A percentile compares a stretch with the other conserved stretches of the same genome.
Conservation (phyloP, 1,140 invertebrate genomes). For the Glossosoma conforme region DNA sequence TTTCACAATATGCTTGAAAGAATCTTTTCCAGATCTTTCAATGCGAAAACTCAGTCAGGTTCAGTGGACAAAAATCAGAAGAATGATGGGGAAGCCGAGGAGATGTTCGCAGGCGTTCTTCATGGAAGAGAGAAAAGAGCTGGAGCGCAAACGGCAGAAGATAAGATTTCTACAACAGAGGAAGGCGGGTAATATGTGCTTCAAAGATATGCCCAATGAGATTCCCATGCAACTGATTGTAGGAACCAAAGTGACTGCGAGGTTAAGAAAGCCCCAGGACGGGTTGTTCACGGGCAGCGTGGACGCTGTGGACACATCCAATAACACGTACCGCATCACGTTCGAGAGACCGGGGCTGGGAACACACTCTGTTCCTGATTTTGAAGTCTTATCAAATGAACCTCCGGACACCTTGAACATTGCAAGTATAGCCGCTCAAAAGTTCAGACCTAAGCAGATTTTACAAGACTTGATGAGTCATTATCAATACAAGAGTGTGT, state of each 20-base stretch:
- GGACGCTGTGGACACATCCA: slow-evolving; percentile 95
- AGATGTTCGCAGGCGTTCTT: slow-evolving; percentile 94
- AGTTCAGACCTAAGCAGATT: slow-evolving; percentile 66
- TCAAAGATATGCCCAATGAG: slow-evolving; percentile 90
- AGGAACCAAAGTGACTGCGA: slow-evolving; percentile 92
- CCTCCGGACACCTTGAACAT: slow-evolving; percentile 85
- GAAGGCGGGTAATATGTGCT: slow-evolving; percentile 77
- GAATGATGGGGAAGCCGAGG: slow-evolving; percentile 96
- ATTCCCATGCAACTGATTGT: slow-evolving; percentile 95
- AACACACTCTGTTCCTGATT: slow-evolving; percentile 94
- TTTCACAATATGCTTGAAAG: slow-evolving; percentile 90
- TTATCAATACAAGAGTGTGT: slow-evolving; percentile 31
- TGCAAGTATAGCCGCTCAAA: slow-evolving; percentile 75
- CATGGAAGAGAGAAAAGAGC: slow-evolving; percentile 84
- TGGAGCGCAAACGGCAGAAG: slow-evolving; percentile 86
- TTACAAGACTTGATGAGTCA: slow-evolving; percentile 45
- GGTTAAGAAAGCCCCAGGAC: slow-evolving; percentile 90
- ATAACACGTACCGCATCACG: slow-evolving; percentile 95
- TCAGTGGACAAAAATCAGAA: slow-evolving; percentile 93
- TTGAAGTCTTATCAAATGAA: slow-evolving; percentile 92
- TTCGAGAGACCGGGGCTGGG: slow-evolving; percentile 92
- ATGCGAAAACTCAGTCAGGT: slow-evolving; percentile 78
- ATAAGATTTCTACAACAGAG: slow-evolving; percentile 92
- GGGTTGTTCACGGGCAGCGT: slow-evolving; percentile 94
- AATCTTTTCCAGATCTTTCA: slow-evolving; percentile 91